phyloP scores from a whole-genome alignment of 1,140 invertebrate species.

The Venustaconcha ellipsiformis region DNA sequence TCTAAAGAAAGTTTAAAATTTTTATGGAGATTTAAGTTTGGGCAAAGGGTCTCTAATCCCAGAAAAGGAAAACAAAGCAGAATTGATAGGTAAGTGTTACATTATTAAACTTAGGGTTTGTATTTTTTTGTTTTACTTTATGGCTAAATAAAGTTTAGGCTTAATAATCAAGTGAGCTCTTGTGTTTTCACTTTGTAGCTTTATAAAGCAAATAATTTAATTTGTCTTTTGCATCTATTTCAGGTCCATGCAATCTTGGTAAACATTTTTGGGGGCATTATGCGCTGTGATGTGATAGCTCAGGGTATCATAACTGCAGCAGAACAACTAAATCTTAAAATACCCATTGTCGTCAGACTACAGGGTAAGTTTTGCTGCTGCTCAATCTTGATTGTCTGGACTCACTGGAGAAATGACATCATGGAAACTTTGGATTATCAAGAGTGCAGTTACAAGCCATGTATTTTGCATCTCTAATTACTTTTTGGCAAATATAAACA shows the following conservation, averaged over 20 bases:
- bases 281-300: slow-evolving; percentile 97
- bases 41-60: too few species aligned
- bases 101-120: too few species aligned
- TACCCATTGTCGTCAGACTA: slow-evolving; percentile 92
- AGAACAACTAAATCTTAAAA: slow-evolving; percentile 81
- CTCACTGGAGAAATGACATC: neutral
- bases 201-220: neutral
- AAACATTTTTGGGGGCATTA: slow-evolving; percentile 99
- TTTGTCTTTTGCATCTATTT: neutral
- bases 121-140: too few species aligned
- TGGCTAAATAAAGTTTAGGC: too few species aligned
- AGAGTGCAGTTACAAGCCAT: neutral
- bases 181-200: neutral
- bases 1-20: too few species aligned
- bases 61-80: too few species aligned
- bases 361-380: slow-evolving; percentile 78
- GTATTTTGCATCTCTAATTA: neutral
- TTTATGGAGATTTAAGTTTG: too few species aligned
- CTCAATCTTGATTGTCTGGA: neutral
- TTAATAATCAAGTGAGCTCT: too few species aligned
- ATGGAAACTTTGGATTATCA: neutral
- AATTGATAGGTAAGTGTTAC: too few species aligned
- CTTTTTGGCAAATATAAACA: too few species aligned
- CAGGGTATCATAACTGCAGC: slow-evolving; percentile 93
- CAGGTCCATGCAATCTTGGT: slow-evolving; percentile 93